These are phyloP conservation scores for Lithosia quadra DNA, from an alignment of 2,888 invertebrate genomes.

Conservation along the genomic window DNA sequence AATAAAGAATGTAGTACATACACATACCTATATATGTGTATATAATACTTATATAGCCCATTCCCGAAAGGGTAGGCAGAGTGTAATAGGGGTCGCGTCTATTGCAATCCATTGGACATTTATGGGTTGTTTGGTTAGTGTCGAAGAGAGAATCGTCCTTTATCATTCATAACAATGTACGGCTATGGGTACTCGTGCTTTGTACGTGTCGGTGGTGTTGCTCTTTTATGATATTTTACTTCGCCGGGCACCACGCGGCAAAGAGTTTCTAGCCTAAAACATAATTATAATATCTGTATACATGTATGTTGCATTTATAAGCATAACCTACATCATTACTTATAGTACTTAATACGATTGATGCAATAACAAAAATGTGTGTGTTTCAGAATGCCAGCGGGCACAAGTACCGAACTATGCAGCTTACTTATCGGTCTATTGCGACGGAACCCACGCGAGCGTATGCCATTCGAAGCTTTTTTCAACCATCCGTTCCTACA, in stretches of 20 bases:
- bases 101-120: not conserved
- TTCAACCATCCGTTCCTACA: slow-evolving; percentile 97
- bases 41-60: no score
- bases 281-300: no score
- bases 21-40: no score
- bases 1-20: no score
- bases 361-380: not conserved
- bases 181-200: no score
- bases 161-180: not conserved
- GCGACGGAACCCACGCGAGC: slow-evolving; percentile 96
- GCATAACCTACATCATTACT: not conserved
- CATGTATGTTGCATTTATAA: not conserved
- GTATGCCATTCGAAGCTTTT: slow-evolving; percentile 98
- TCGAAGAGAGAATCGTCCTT: not conserved
- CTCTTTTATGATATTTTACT: not conserved
- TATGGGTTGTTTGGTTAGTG: not conserved
- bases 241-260: not conserved
- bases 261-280: not conserved
- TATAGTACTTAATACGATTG: not conserved
- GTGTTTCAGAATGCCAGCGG: slow-evolving; percentile 94
- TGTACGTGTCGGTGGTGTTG: not conserved
- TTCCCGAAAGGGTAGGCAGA: no score
- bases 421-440: slow-evolving; percentile 95
- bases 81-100: not conserved
- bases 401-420: slow-evolving; percentile 96